Evolutionary conservation across 2,113 vertebrate species (phyloP), one percentile per base, ranked within the genome.

Genomic region (Telmatochromis sp.): DNA sequence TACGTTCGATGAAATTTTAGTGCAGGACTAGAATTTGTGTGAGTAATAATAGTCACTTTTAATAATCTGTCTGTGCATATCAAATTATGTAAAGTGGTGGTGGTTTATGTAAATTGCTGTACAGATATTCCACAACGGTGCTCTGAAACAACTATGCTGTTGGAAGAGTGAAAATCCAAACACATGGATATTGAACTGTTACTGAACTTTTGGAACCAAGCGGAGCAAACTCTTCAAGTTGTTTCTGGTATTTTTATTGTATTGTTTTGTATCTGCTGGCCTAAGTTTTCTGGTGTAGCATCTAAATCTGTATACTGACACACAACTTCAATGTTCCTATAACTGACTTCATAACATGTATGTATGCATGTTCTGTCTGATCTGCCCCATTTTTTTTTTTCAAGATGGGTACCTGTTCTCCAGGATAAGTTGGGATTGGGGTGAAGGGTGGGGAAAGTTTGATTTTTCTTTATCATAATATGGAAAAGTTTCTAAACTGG

Each of bases 401-500:
- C 19, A 68, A 45, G 11, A 14, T 19, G 42, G 9, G 15, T 1
- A 50, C 14, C 23, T 50, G n/a, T 73, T 58, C n/a, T 51, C 7
- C 28, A 9, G 4, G 81, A 83, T 13, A 55, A 33, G 1, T 50
- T 50, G 42, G 78, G 75, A 17, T 4, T 21, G 23, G 42, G 6
- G 42, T 19, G 23, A 19, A 45, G 9, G 35, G 6, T 15, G 82
- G 26, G 10, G 10, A 0, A 19, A 51, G 26, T 51, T 51, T 65
- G 86, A 89, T 89, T 89, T 92, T 78, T 80, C 8, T 45, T 40
- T 65, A 83, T 84, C 86, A 65, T 87, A 85, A 75, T 84, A 84
- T 68, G 63, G 58, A 92, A 60, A 93, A 91, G 91, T 85, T 55
- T 85, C 71, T 78, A 83, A 88, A 78, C 17, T 26, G 51, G 71